Base-by-base conservation (phyloP, 2,797 vertebrate species). In the Poecilia gillii region DNA sequence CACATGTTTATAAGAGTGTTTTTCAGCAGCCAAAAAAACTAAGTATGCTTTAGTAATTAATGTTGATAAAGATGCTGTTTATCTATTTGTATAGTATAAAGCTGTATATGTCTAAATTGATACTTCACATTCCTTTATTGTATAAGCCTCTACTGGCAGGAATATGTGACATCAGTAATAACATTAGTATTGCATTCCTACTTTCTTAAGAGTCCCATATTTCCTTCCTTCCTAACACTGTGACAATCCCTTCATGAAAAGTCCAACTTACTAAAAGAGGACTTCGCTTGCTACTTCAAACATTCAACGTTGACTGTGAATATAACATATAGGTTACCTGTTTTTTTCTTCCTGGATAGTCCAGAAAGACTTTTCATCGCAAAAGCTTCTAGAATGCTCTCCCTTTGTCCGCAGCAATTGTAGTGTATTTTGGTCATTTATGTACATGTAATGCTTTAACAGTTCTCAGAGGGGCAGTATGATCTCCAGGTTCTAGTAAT, bases 181-280 rank as follows among this genome's bases (percentile, higher is more conserved):
- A 82, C 72, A 41, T 41, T 25, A 68, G 64, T 68, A 41, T 46
- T 75, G 80, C 87, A 89, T 93, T 91, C 85, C 89, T 84, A 64
- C 77, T 83, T 88, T 87, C 51, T 88, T 90, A 80, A 84, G 92
- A 82, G 76, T 89, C 84, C 87, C 84, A 89, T 94, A 85, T 90
- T 94, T 94, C 91, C 92, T 91, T 91, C 91, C 91, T 91, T 91
- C 79, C 90, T 93, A 92, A 94, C 92, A 93, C 93, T 95, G 93
- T 95, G 94, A 95, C 93, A 93, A 94, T 95, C 94, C 90, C 81
- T 62, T 81, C 77, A 77, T 89, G 74, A 74, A 71, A 81, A 55
- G 76, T 87, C 76, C 68, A 83, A 70, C 78, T 79, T 82, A 39
- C 88, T 70, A 83, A 62, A 78, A 62, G 78, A 86, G 85, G 81